Evolutionary conservation across 2,797 vertebrate species (phyloP).

Genomic region (Discoglossus pictus): DNA sequence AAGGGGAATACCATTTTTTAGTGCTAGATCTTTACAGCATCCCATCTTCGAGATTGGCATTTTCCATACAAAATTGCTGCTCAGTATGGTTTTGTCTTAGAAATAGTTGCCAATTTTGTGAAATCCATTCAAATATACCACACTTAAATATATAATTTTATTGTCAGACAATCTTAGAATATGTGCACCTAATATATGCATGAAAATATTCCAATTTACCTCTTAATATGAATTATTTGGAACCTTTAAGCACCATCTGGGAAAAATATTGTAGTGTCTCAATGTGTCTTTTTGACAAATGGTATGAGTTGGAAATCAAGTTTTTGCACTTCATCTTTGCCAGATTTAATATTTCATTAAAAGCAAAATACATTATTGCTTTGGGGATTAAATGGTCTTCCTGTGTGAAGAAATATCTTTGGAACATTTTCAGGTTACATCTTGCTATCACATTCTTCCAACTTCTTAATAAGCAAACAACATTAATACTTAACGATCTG

Average conservation of each 20-base stretch:
- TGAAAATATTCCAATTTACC: too few species aligned
- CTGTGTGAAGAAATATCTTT: neutral
- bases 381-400: neutral
- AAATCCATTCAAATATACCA: neutral
- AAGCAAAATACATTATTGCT: constrained; percentile 1
- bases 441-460: constrained; percentile 1
- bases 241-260: neutral
- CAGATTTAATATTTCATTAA: neutral
- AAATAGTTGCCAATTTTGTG: neutral
- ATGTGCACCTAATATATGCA: too few species aligned
- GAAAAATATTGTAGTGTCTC: neutral
- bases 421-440: constrained; percentile 8
- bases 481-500: constrained; percentile 20
- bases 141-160: constrained; percentile 1
- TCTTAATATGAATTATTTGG: too few species aligned
- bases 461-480: constrained; percentile 31
- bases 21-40: too few species aligned
- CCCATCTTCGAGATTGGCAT: too few species aligned
- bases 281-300: neutral
- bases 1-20: too few species aligned
- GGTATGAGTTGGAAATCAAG: too few species aligned
- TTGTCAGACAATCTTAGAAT: neutral
- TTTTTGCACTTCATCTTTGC: too few species aligned
- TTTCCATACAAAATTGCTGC: neutral
- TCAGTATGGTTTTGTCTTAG: neutral